phyloP scores from a whole-genome alignment of 2,797 vertebrate species.

The Bradypodion ventrale region DNA sequence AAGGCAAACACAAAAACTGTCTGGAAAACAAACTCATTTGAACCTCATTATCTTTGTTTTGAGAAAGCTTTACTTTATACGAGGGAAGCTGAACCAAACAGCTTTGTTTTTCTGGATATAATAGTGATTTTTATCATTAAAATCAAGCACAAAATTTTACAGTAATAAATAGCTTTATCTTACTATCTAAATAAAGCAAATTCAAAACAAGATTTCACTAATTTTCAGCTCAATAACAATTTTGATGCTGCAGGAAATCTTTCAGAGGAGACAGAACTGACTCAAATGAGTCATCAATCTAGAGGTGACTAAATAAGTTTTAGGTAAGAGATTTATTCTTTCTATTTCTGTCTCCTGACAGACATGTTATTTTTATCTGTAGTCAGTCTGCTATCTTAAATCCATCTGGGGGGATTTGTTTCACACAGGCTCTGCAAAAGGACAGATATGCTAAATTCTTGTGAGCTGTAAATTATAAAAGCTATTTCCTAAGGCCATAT shows the following conservation, averaged over 20 bases:
- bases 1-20: background rate
- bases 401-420: background rate
- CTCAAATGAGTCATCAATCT: slow-evolving; percentile 26
- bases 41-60: background rate
- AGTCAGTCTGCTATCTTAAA: background rate
- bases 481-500: background rate
- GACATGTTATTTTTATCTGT: background rate
- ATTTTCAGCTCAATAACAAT: background rate
- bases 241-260: background rate
- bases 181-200: background rate
- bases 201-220: slow-evolving; percentile 11
- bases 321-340: background rate
- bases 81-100: background rate
- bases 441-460: background rate
- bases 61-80: background rate
- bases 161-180: background rate
- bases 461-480: background rate
- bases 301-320: slow-evolving; percentile 15
- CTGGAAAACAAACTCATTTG: background rate
- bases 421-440: background rate
- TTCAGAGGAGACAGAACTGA: background rate
- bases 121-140: background rate
- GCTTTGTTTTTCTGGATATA: background rate
- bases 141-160: background rate
- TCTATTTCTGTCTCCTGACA: slow-evolving; percentile 13